These are phyloP conservation scores for Sterrhoptilus dennistouni DNA, from an alignment of 2,113 vertebrate species.

Conservation along the genomic window DNA sequence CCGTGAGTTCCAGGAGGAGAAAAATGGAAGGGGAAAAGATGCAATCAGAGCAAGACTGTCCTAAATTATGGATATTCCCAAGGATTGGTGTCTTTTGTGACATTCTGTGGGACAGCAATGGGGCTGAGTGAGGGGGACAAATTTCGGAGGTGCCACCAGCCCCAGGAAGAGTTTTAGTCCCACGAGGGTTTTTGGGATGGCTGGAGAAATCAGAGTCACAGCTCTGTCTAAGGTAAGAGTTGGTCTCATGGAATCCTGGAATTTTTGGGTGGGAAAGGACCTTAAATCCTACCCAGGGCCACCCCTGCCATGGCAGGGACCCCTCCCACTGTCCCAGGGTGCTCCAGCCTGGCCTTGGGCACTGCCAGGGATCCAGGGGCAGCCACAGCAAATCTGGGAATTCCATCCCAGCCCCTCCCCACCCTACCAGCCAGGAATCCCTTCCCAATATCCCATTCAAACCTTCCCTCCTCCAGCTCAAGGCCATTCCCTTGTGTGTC, in stretches of 20 bases:
- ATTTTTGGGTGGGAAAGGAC: neutral
- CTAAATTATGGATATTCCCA: neutral
- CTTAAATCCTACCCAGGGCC: rapidly evolving
- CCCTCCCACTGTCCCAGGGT: rapidly evolving
- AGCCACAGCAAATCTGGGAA: neutral
- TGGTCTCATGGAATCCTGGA: neutral
- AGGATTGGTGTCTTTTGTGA: rapidly evolving
- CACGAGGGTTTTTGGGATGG: neutral
- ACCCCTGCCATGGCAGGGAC: neutral
- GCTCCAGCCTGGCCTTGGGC: rapidly evolving
- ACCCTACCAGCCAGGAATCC: rapidly evolving
- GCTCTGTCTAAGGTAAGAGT: neutral
- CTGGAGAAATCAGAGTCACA: neutral
- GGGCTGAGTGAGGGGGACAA: neutral
- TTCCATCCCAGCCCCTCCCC: neutral
- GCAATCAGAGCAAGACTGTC: rapidly evolving
- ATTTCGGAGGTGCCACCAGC: neutral
- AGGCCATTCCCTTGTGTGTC: neutral
- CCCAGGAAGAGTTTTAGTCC: neutral
- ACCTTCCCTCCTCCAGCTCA: neutral
- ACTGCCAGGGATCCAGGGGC: neutral
- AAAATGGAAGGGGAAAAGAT: rapidly evolving
- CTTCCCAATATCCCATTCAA: neutral
- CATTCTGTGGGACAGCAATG: neutral
- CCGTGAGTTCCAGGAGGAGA: neutral